Percentiles rank a stretch among this genome's conserved stretches.
These are phyloP conservation scores for Sarotherodon lohbergeri DNA, from an alignment of 2,113 vertebrate genomes.

Conservation along the genomic window DNA sequence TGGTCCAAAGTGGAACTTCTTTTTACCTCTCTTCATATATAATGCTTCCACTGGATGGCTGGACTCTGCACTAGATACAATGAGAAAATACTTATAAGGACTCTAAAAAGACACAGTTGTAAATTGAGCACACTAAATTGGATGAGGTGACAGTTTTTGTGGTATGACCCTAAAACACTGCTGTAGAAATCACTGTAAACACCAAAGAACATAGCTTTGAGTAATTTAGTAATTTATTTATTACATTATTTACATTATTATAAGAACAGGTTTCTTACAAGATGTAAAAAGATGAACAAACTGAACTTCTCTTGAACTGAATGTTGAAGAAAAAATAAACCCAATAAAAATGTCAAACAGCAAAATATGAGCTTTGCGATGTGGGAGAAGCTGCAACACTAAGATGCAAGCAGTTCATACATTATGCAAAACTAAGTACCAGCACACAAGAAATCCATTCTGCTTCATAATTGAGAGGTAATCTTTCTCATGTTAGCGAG, in stretches of 20 bases:
- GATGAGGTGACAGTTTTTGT: not conserved
- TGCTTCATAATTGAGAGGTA: not conserved
- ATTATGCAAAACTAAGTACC: not conserved
- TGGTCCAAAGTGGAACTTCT: not conserved
- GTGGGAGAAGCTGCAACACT: not conserved
- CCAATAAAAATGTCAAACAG: not conserved
- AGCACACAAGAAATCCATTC: not conserved
- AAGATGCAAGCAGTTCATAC: not conserved
- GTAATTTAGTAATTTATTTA: not conserved
- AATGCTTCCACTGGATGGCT: not conserved
- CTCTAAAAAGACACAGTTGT: not conserved
- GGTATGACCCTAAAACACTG: not conserved
- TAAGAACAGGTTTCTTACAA: not conserved
- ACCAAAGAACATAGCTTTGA: not conserved
- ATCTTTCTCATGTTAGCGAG: not conserved
- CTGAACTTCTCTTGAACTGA: not conserved
- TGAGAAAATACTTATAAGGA: not conserved
- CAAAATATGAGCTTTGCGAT: not conserved
- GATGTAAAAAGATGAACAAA: not conserved
- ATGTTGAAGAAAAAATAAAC: not conserved
- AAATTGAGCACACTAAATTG: not conserved
- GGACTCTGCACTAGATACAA: not conserved
- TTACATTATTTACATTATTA: slow-evolving; percentile 47
- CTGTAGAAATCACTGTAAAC: not conserved
- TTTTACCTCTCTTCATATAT: not conserved